phyloP scores from a whole-genome alignment of 2,113 vertebrate species.

The Lagopus leucura region DNA sequence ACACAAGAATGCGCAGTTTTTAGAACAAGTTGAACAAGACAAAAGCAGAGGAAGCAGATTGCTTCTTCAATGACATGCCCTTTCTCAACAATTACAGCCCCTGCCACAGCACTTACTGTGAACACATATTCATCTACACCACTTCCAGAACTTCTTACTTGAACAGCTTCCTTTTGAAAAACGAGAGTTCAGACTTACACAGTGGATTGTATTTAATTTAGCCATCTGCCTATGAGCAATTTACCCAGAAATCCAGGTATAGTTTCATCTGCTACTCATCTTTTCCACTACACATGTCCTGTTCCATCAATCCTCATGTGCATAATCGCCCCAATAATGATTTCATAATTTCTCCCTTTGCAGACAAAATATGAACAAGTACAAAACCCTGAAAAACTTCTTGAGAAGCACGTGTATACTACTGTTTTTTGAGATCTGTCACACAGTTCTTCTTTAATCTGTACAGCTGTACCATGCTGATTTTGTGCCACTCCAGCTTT shows the following conservation, averaged over 20 bases:
- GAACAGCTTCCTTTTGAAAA: too few relatives aligned
- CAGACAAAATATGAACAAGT: neutral
- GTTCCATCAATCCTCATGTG: neutral
- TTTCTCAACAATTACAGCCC: too few relatives aligned
- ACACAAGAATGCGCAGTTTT: neutral
- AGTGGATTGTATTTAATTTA: too few relatives aligned
- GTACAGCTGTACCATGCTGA: neutral
- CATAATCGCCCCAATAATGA: neutral
- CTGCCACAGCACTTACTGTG: too few relatives aligned
- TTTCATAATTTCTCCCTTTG: neutral
- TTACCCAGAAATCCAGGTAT: neutral
- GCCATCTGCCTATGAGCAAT: too few relatives aligned
- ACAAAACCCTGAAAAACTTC: neutral
- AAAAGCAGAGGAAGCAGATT: too few relatives aligned
- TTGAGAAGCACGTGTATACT: neutral
- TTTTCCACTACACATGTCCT: neutral
- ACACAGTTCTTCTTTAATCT: neutral
- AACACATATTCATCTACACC: too few relatives aligned
- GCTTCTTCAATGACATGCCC: too few relatives aligned
- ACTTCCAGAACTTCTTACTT: too few relatives aligned
- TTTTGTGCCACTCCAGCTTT: neutral
- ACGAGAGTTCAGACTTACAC: too few relatives aligned
- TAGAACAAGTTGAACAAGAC: too few relatives aligned
- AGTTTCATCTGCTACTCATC: neutral
- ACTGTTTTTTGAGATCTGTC: neutral